phyloP scores from a whole-genome alignment of 1,140 invertebrate species.

The Pentalonia nigronervosa region DNA sequence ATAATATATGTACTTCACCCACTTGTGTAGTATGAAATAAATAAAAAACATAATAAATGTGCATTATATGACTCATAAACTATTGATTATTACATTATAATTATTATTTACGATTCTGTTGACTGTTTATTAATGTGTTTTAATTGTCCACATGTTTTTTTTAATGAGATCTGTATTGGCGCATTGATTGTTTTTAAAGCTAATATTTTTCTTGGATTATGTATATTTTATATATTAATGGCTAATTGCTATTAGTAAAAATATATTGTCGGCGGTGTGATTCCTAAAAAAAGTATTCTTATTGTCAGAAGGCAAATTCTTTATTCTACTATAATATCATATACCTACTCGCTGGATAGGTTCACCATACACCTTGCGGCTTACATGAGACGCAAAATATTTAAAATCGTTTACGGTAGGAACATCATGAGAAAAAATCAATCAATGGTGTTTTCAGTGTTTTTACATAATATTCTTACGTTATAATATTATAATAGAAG shows the following conservation, averaged over 20 bases:
- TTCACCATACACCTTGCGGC: not conserved
- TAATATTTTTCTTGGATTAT: not conserved
- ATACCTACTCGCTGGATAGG: not conserved
- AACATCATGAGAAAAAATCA: too few species aligned
- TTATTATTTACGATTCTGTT: not conserved
- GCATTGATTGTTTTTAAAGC: not conserved
- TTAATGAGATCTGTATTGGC: not conserved
- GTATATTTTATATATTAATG: too few species aligned
- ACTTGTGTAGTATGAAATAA: too few species aligned
- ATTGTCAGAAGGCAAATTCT: not conserved
- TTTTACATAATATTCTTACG: too few species aligned
- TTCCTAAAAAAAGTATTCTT: not conserved
- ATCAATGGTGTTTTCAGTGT: too few species aligned
- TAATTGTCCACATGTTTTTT: not conserved
- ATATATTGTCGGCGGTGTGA: not conserved
- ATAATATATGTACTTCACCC: too few species aligned
- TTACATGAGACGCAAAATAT: too few species aligned
- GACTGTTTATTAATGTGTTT: not conserved
- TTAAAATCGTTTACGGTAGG: not conserved
- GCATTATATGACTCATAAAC: not conserved
- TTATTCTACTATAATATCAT: not conserved
- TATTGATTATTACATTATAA: not conserved
- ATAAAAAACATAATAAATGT: not conserved
- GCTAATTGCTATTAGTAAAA: not conserved
- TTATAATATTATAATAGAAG: too few species aligned